phyloP scores from a whole-genome alignment of 92 coral and sea anemone species.

The Porites lobata region DNA sequence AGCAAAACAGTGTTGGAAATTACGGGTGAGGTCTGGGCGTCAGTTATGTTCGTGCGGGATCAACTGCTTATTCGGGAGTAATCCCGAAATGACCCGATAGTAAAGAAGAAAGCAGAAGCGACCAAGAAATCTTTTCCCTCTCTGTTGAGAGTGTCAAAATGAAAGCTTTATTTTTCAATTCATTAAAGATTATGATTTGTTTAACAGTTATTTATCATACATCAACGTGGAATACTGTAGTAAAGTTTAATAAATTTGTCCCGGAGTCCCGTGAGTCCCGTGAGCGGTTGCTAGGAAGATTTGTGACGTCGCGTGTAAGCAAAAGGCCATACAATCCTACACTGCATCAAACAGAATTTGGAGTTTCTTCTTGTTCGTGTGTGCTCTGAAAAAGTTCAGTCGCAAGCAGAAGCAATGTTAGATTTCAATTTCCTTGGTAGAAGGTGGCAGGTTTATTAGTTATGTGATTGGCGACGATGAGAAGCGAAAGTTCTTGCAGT shows the following conservation, averaged over 20 bases:
- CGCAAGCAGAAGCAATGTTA: background rate
- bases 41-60: background rate
- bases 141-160: background rate
- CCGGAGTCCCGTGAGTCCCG: slow-evolving; percentile 1
- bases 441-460: background rate
- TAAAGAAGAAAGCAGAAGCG: background rate
- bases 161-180: background rate
- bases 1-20: background rate
- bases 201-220: background rate
- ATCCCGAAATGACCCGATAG: background rate
- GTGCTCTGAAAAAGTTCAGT: background rate
- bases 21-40: slow-evolving; percentile 39
- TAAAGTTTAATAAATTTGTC: no score
- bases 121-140: background rate
- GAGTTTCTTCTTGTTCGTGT: background rate
- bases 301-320: slow-evolving; percentile 75
- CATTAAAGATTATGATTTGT: no score
- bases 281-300: slow-evolving; percentile 69
- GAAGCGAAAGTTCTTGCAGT: slow-evolving; percentile 60
- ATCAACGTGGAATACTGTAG: background rate
- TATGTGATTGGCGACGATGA: slow-evolving; percentile 27
- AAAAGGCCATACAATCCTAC: slow-evolving; percentile 29
- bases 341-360: background rate
- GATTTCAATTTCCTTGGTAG: background rate
- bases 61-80: no score